These are phyloP conservation scores for Dicrostonyx torquatus DNA, from an alignment of 2,797 vertebrate genomes.

Conservation along the genomic window DNA sequence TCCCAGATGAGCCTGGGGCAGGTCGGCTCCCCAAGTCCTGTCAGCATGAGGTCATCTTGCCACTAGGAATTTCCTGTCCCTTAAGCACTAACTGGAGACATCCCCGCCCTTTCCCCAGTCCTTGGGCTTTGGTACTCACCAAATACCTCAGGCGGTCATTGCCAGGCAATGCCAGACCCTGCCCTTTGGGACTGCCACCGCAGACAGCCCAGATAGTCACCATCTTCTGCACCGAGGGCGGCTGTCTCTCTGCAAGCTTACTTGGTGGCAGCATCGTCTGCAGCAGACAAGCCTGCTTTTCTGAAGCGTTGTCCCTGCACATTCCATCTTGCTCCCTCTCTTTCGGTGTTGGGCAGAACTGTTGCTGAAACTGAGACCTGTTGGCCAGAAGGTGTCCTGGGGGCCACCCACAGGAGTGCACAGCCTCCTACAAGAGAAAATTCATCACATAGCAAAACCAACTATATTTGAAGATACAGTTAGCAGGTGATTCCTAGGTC, in stretches of 20 bases:
- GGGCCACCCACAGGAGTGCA: not conserved
- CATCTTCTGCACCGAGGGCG: not conserved
- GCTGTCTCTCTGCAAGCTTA: not conserved
- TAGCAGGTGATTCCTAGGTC: conserved; percentile 7
- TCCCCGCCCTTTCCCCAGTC: conserved; percentile 13
- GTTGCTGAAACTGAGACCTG: not conserved
- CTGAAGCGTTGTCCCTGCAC: not conserved
- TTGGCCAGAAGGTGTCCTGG: not conserved
- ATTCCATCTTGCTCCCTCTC: not conserved
- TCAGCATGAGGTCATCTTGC: conserved; percentile 72
- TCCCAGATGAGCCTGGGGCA: not conserved
- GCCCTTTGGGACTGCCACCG: not conserved
- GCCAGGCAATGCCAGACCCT: conserved; percentile 38
- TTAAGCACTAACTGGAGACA: not conserved
- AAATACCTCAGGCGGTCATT: not conserved
- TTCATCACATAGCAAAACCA: not conserved
- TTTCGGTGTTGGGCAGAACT: not conserved
- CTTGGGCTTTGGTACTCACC: not conserved
- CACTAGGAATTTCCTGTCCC: conserved; percentile 68
- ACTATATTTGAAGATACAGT: not conserved
- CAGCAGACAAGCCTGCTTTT: not conserved
- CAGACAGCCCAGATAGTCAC: not conserved
- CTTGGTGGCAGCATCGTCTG: not conserved
- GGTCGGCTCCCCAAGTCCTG: not conserved
- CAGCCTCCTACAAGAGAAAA: not conserved